Percentiles rank a stretch among this genome's conserved stretches.
phyloP scores from a whole-genome alignment of 1,140 invertebrate species.

The Listronotus bonariensis region DNA sequence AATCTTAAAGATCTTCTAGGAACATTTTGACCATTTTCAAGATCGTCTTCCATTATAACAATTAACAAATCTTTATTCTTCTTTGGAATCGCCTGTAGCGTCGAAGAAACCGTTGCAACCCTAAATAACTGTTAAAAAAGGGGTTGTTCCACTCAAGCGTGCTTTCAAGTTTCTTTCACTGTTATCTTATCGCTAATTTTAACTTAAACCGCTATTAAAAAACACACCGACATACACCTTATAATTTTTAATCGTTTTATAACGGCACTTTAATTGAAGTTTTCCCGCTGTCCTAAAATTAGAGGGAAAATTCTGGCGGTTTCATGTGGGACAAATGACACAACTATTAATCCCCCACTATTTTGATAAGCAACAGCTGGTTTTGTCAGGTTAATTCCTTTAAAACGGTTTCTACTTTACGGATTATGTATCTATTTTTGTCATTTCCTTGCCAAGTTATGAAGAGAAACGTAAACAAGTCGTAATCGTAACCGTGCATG shows the following conservation, averaged over 20 bases:
- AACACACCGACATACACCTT: no score
- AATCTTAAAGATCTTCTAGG: conserved; percentile 41
- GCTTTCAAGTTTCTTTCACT: neutral
- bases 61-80: no score
- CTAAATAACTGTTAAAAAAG: conserved; percentile 21
- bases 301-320: conserved; percentile 14
- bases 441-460: no score
- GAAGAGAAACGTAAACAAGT: no score
- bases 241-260: no score
- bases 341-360: conserved; percentile 3
- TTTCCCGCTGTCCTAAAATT: conserved; percentile 19
- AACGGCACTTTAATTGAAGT: neutral
- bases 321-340: conserved; percentile 6
- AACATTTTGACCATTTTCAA: conserved; percentile 28
- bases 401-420: neutral
- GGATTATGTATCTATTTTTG: no score
- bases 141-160: neutral
- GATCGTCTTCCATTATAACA: conserved; percentile 33
- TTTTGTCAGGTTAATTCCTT: neutral
- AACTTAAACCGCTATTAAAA: conserved; percentile 6
- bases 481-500: no score
- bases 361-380: no score
- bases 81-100: no score
- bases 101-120: conserved; percentile 4
- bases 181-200: neutral